Evolutionary conservation across 2,888 invertebrate species (phyloP).

Genomic region (Aleiodes leptofemur): DNA sequence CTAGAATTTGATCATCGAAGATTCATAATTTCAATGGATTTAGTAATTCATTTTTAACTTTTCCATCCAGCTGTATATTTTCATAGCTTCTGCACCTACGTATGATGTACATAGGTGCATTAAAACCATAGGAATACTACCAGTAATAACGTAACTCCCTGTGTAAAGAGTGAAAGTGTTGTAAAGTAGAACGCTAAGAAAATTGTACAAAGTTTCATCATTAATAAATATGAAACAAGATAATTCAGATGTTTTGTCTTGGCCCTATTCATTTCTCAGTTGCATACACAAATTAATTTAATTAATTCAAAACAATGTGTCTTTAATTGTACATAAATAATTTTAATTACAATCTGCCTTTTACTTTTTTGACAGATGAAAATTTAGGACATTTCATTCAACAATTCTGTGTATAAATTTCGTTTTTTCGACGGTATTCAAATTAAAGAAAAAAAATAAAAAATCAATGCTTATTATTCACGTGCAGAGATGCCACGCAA

Average conservation of each 20-base stretch:
- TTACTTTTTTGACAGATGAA: too few relatives aligned
- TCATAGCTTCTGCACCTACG: conserved; percentile 29
- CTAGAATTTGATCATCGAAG: too few relatives aligned
- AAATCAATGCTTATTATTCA: too few relatives aligned
- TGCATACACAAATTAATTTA: conserved; percentile 8
- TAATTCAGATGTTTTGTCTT: conserved; percentile 22
- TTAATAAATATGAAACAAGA: conserved; percentile 64
- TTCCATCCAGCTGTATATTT: conserved; percentile 43
- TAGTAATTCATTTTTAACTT: conserved; percentile 5
- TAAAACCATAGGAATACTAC: conserved; percentile 46
- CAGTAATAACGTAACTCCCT: conserved; percentile 70
- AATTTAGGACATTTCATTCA: too few relatives aligned
- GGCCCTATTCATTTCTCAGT: background rate
- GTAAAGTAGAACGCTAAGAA: conserved; percentile 67
- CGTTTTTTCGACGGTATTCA: background rate
- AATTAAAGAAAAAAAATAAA: background rate
- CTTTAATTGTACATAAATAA: too few relatives aligned
- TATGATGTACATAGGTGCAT: conserved; percentile 16
- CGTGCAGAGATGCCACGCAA: conserved; percentile 33
- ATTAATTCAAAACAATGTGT: conserved; percentile 21
- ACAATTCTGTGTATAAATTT: too few relatives aligned
- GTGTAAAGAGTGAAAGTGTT: conserved; percentile 73
- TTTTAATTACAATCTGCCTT: too few relatives aligned
- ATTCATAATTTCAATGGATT: background rate
- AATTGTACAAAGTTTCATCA: conserved; percentile 62